Conservation (phyloP, 2,113 vertebrate genomes). For the Henicopernis longicauda region DNA sequence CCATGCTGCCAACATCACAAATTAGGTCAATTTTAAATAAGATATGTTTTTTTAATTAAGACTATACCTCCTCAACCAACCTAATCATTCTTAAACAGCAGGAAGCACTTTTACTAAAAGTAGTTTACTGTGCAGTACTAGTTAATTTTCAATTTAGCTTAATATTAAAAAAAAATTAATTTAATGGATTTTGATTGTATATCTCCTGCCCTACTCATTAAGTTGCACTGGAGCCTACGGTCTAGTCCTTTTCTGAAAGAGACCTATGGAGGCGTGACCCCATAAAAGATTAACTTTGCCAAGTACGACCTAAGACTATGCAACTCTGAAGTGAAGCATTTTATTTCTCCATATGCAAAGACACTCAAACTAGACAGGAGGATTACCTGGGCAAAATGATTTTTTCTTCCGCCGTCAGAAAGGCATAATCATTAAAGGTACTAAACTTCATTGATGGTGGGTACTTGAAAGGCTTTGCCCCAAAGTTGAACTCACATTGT, state of each 20-base stretch:
- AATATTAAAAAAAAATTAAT: neutral
- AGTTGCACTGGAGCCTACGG: neutral
- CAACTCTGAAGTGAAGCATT: neutral
- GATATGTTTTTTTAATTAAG: neutral
- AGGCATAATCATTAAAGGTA: slow-evolving; percentile 98
- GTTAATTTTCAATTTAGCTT: neutral
- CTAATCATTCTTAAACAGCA: neutral
- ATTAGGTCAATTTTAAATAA: slow-evolving; percentile 1
- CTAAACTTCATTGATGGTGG: slow-evolving; percentile 91
- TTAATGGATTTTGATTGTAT: neutral
- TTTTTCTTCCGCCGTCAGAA: slow-evolving; percentile 91
- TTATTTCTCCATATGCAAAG: neutral
- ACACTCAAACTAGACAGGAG: neutral
- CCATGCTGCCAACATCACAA: neutral
- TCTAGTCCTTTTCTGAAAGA: neutral
- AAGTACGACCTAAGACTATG: neutral
- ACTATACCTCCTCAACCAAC: neutral
- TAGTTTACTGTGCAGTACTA: neutral
- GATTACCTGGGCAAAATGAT: slow-evolving; percentile 95
- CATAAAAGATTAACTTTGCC: neutral
- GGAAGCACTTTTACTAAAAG: neutral
- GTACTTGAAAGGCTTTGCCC: slow-evolving; percentile 95
- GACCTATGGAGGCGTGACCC: neutral
- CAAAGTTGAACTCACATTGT: slow-evolving; percentile 99
- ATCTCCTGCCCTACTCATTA: neutral